Base-by-base conservation (phyloP, 2,888 invertebrate genomes). In the Archaeoteleia sp. region DNA sequence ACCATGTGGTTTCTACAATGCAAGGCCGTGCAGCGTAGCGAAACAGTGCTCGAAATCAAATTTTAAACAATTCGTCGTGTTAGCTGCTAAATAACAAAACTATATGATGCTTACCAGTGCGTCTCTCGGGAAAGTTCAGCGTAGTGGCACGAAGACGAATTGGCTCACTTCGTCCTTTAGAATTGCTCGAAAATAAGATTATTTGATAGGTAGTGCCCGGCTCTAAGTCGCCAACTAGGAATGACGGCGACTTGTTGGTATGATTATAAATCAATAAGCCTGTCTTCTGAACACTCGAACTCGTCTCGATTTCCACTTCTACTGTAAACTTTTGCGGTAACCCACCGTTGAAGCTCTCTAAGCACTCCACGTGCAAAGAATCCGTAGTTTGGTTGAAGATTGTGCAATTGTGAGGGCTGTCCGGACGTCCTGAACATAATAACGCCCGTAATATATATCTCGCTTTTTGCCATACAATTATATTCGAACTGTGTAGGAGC, bases 311-410 rank as follows among this genome's bases (percentile, higher is more conserved):
- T 66, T 86, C 86, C 66, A 93, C 90, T 85, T 93, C 92, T 87
- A 93, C 90, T 72, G 91, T 88, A 85, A 92, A 93, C 82, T 89
- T 89, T 84, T 93, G 93, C 66, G 89, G 88, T 61, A 93, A 86
- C 34, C 93, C 93, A 9, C 93, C 93, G 82, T 93, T 91, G 85
- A 92, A 93, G 58, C 93, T 93, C 79, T 92, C 91, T 14, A 88
- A 85, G 84, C 93, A 93, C 82, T 92, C 91, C 70, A 92, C 90
- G 84, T 90, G 89, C 74, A 93, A 86, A 20, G 92, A 90, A 72
- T 91, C 91, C 57, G 90, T 89, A 20, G 93, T 93, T 83, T 91
- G 91, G 86, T 93, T 93, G 68, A 90, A 87, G 71, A 92, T 88
- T 51, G 91, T 90, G 85, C 93, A 93, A 85, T 93, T 93, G 69